phyloP scores from a whole-genome alignment of 1,140 invertebrate species.

The Cotesia glomerata region DNA sequence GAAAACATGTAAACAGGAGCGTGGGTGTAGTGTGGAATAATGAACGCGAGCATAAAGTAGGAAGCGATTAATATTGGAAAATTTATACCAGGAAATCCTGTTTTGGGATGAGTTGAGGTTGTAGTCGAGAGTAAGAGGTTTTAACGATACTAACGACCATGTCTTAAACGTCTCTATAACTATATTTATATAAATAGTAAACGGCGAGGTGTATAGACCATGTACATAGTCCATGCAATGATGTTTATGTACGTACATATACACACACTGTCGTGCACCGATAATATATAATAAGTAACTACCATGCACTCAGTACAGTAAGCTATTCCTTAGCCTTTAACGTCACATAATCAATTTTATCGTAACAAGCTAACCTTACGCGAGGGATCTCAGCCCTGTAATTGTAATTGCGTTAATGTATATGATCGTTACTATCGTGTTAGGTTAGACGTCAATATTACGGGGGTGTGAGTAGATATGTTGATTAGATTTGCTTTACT shows the following conservation, averaged over 20 bases:
- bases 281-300: not conserved
- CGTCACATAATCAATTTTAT: slow-evolving; percentile 35
- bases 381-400: slow-evolving; percentile 21
- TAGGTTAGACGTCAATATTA: not conserved
- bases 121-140: not conserved
- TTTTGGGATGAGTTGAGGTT: slow-evolving; percentile 8
- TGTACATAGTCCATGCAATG: too few species aligned
- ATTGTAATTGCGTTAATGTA: slow-evolving; percentile 37
- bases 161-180: slow-evolving; percentile 1
- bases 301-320: too few species aligned
- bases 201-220: too few species aligned
- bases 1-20: not conserved
- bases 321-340: slow-evolving; percentile 13
- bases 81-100: slow-evolving; percentile 15
- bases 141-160: not conserved
- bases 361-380: slow-evolving; percentile 12
- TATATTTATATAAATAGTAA: not conserved
- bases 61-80: slow-evolving; percentile 17
- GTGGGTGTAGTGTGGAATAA: not conserved
- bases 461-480: too few species aligned
- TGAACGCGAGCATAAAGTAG: not conserved
- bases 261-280: not conserved
- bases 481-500: slow-evolving; percentile 7
- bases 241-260: not conserved
- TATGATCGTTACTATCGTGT: slow-evolving; percentile 26